Evolutionary conservation across 2,113 vertebrate species (phyloP), one percentile per base, ranked within the genome.

Genomic region (Climacteris rufus): DNA sequence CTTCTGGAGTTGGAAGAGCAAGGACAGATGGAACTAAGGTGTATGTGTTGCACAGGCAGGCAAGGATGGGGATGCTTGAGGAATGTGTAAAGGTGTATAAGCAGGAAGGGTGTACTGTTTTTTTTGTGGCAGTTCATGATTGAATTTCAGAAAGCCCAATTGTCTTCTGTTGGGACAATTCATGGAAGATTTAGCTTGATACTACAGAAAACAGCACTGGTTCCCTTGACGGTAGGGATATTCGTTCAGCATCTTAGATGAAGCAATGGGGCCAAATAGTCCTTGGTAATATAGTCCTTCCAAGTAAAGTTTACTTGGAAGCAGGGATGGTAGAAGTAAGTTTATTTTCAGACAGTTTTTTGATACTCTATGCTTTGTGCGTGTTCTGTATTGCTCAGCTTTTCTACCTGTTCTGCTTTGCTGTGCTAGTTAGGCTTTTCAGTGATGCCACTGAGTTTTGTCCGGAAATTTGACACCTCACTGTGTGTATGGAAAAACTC

Each of bases 401-500:
- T 53, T 68, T 57, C 35, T 60, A 4, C 11, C 4, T 49, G 11
- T 44, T 90, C 27, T 64, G 15, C 28, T 85, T 72, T 76, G 30
- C 63, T 75, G 20, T 50, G 45, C 25, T 40, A 61, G 27, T 19
- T 45, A 57, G 10, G 13, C 23, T 92, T 77, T 65, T 74, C 44
- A 68, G 23, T 54, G 27, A 27, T 54, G n/a, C 21, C 4, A 0
- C 4, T 57, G 28, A 39, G 15, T 61, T 60, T 47, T 39, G 10
- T 64, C 86, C 31, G 53, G 15, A 61, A 45, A 19, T 37, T 78
- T 50, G 22, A 30, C 47, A 2, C 35, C 10, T 66, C 52, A 9
- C 39, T 0, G 0, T n/a, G 12, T 56, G 4, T 22, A 2, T 50
- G 33, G 50, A 83, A 7, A 65, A 65, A 49, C 21, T 45, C 9